phyloP scores from a whole-genome alignment of 2,888 invertebrate species.

The Colletes collaris region DNA sequence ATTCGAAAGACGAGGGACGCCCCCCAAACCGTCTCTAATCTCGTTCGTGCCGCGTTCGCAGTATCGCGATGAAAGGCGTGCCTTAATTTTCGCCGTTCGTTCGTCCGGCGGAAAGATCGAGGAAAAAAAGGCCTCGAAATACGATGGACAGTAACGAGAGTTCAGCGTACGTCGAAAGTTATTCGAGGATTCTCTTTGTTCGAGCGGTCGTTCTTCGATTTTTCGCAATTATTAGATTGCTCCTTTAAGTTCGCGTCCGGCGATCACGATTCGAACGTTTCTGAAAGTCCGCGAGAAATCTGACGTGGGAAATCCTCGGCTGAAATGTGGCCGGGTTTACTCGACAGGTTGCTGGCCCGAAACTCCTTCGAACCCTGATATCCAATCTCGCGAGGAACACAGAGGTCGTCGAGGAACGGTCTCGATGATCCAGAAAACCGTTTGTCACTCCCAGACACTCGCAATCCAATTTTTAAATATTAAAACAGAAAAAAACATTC shows the following conservation, averaged over 20 bases:
- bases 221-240: no score
- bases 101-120: conserved; percentile 38
- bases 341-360: background rate
- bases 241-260: no score
- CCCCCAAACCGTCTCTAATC: conserved; percentile 53
- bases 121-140: conserved; percentile 2
- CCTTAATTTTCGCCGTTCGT: conserved; percentile 56
- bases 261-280: background rate
- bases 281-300: conserved; percentile 1
- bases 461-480: no score
- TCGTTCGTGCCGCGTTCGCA: conserved; percentile 53
- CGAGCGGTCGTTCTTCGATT: conserved; percentile 18
- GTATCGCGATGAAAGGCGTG: conserved; percentile 51
- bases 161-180: conserved; percentile 11
- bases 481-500: no score
- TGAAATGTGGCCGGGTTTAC: conserved; percentile 9
- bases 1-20: conserved; percentile 54
- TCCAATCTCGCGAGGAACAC: conserved; percentile 1
- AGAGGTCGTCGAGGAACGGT: background rate
- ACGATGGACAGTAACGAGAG: conserved; percentile 46
- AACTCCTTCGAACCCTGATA: conserved; percentile 4
- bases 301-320: conserved; percentile 15
- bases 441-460: no score
- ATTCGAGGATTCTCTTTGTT: conserved; percentile 42
- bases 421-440: no score